A percentile compares a stretch with the other conserved stretches of the same genome.
These are phyloP conservation scores for Salarias fasciatus DNA, from an alignment of 2,797 vertebrate species.

Conservation along the genomic window DNA sequence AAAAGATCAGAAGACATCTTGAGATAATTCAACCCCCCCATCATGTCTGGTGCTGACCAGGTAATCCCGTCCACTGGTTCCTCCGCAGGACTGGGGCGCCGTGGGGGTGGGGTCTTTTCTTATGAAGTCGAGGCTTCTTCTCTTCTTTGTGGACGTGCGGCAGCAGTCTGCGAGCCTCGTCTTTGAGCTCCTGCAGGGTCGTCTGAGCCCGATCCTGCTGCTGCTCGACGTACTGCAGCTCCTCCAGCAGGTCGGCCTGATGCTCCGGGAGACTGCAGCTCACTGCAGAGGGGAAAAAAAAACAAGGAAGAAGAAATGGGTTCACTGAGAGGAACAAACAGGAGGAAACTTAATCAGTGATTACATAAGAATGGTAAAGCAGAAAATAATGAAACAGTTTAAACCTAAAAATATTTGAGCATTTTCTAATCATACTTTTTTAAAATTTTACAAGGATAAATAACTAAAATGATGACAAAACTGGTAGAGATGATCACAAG, in stretches of 20 bases:
- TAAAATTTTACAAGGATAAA: too few relatives aligned
- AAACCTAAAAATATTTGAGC: too few relatives aligned
- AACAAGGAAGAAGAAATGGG: too few relatives aligned
- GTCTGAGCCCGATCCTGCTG: constrained; percentile 82
- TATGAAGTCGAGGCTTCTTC: constrained; percentile 77
- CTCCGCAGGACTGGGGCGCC: constrained; percentile 35
- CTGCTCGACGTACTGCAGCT: constrained; percentile 87
- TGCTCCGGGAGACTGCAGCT: constrained; percentile 90
- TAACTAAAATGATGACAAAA: too few relatives aligned
- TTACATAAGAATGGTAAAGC: too few relatives aligned
- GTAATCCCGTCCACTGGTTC: constrained; percentile 70
- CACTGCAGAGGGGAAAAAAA: constrained; percentile 69
- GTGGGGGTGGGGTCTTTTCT: constrained; percentile 68
- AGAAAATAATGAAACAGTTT: too few relatives aligned
- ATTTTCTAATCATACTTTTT: too few relatives aligned
- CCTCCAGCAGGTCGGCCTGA: constrained; percentile 84
- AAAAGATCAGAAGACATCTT: not conserved
- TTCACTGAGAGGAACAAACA: too few relatives aligned
- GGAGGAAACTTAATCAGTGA: too few relatives aligned
- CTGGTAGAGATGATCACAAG: too few relatives aligned
- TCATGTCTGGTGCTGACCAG: constrained; percentile 33
- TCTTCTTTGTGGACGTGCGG: constrained; percentile 82
- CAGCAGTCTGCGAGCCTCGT: constrained; percentile 85
- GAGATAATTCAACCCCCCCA: accelerated
- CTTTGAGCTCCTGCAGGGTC: constrained; percentile 86